phyloP scores from a whole-genome alignment of 2,113 vertebrate genomes.

The Calypte anna region DNA sequence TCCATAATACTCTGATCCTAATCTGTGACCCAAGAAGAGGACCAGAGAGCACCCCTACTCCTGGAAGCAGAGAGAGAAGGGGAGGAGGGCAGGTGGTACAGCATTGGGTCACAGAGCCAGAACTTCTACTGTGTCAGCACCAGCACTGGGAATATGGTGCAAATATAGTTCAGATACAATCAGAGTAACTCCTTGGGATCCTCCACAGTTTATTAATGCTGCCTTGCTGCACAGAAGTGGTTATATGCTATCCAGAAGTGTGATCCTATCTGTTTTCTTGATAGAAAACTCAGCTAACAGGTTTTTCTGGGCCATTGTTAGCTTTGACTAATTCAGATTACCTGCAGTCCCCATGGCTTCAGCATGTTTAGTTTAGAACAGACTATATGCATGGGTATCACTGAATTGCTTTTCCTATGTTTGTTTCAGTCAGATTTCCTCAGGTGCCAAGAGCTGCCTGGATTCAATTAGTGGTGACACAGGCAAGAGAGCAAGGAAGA shows the following conservation, averaged over 20 bases:
- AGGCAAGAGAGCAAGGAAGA: neutral
- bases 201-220: rapidly evolving
- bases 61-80: rapidly evolving
- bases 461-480: neutral
- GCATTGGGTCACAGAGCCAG: rapidly evolving
- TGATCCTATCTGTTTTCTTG: rapidly evolving
- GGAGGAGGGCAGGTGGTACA: neutral
- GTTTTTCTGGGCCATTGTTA: neutral
- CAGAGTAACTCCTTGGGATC: rapidly evolving
- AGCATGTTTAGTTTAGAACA: neutral
- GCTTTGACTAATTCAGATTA: neutral
- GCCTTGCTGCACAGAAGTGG: rapidly evolving
- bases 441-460: neutral
- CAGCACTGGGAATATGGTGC: rapidly evolving
- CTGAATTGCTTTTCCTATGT: neutral
- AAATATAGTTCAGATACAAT: no score
- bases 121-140: rapidly evolving
- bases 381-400: neutral
- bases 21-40: neutral
- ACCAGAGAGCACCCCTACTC: rapidly evolving
- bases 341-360: neutral
- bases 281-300: neutral
- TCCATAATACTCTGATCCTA: no score
- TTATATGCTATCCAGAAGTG: neutral
- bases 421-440: neutral